A percentile compares a stretch with the other conserved stretches of the same genome.
Conservation (phyloP, 2,113 vertebrate genomes). For the Cynopterus brachyotis region DNA sequence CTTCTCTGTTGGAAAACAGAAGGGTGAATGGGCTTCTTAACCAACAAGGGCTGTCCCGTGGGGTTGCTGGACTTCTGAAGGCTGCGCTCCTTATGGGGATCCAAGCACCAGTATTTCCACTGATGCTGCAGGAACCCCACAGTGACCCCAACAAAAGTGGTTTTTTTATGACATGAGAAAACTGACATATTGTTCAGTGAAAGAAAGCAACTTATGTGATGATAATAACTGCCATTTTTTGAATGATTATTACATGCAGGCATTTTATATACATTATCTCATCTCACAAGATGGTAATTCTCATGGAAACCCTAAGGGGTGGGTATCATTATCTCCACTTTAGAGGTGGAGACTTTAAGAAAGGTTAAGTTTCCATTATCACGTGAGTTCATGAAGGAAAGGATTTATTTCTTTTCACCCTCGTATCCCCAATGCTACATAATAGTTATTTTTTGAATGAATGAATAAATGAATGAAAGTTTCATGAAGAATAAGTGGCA, state of each 20-base stretch:
- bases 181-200: not conserved
- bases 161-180: not conserved
- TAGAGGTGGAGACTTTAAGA: not conserved
- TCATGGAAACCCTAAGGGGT: not conserved
- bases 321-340: not conserved
- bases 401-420: not conserved
- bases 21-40: not conserved
- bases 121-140: not conserved
- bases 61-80: not conserved
- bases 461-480: not conserved
- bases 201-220: not conserved
- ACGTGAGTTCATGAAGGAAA: not conserved
- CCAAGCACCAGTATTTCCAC: not conserved
- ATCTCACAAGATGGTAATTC: not conserved
- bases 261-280: not conserved
- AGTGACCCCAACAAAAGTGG: not conserved
- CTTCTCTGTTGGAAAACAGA: not conserved
- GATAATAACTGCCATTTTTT: not conserved
- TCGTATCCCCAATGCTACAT: not conserved
- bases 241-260: not conserved
- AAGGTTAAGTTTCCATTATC: not conserved
- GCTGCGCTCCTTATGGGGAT: not conserved
- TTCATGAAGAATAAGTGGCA: not conserved
- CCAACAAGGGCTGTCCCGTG: not conserved
- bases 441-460: constrained; percentile 26